Evolutionary conservation across 2,888 invertebrate genomes (phyloP), one percentile per base, ranked within the genome.

Genomic region (Microdon myrmicae): DNA sequence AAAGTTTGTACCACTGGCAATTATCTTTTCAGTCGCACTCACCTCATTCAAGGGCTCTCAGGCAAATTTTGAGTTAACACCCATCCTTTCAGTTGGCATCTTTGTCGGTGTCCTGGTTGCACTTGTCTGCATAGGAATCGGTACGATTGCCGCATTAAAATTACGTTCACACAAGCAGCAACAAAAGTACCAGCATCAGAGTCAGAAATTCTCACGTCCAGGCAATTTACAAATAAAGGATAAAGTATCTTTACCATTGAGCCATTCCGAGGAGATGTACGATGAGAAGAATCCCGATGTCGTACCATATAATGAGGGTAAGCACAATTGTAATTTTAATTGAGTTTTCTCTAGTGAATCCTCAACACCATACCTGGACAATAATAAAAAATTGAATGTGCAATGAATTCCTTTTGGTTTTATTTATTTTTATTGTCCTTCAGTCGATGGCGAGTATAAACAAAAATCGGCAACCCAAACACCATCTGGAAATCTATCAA

Each of bases 221-320:
- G 82, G 83, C 72, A 83, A 83, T 77, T 81, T 85, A 69, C 82
- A 84, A 70, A 83, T 85, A 73, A 86, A 85, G 78, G 84, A 88
- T 77, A 89, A 89, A 80, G 87, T 85, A 67, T 83, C 86, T 48
- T 80, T 87, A 75, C 87, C 87, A 69, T 83, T 84, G 68, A 82
- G 83, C 69, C 84, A 82, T 71, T 84, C 86, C 12, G 87, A 89
- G 68, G 89, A 88, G 74, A 86, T 90, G 75, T 89, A 90, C 71
- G 93, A 94, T 74, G 94, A 94, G 80, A 89, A 88, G 78, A 93
- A 93, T 82, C 93, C 93, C 17, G 93, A 93, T 77, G 91, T 93
- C 68, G 90, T 93, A 58, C 92, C 93, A 17, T 87, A 89, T 70
- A 92, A 90, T 76, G 92, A 92, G 87, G 91, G 92, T 92, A 82